These are phyloP conservation scores for Phylloscopus trochiloides DNA, from an alignment of 2,113 vertebrate species.

Conservation along the genomic window DNA sequence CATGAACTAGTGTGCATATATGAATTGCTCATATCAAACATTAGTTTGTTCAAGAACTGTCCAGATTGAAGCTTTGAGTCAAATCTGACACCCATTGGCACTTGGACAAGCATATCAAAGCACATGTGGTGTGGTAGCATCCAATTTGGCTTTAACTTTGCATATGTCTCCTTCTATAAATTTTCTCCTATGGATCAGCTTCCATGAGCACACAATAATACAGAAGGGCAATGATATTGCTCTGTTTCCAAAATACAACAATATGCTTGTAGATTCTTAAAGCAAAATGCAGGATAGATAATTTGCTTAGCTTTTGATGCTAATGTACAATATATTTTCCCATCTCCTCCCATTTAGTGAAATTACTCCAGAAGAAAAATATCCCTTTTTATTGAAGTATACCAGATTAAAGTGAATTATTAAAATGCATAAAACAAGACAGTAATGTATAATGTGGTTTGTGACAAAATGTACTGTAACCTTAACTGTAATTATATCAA, in stretches of 20 bases:
- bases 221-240: neutral
- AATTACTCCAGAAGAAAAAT: conserved; percentile 66
- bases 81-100: neutral
- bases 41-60: neutral
- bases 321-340: conserved; percentile 48
- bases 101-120: neutral
- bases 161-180: neutral
- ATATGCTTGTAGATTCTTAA: conserved; percentile 29
- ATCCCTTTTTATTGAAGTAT: conserved; percentile 59
- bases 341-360: conserved; percentile 63
- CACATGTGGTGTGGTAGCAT: neutral
- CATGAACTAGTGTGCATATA: neutral
- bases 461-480: conserved; percentile 72
- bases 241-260: neutral
- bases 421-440: conserved; percentile 69
- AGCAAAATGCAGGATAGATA: conserved; percentile 27
- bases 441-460: conserved; percentile 60
- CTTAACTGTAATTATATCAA: conserved; percentile 73
- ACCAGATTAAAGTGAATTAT: conserved; percentile 55
- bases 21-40: neutral
- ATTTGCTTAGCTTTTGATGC: conserved; percentile 46
- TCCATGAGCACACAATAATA: neutral
- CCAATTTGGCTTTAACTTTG: neutral
- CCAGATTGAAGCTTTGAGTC: neutral
- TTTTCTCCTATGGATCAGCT: neutral